Evolutionary conservation across 2,113 vertebrate species (phyloP).

Genomic region (Gobio gobio): DNA sequence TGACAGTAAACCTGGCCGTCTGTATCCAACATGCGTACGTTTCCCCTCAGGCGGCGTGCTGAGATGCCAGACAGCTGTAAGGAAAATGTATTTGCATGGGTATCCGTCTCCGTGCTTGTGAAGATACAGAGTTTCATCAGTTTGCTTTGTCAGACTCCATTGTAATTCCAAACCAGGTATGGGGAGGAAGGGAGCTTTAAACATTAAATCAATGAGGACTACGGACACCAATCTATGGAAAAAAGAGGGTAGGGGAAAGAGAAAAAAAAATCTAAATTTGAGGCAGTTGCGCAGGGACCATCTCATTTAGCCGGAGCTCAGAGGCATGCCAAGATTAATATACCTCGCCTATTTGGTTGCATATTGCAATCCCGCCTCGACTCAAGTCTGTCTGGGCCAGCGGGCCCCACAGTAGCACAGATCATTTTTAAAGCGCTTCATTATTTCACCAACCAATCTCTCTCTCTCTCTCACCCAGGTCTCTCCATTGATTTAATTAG

Average conservation of each 20-base stretch:
- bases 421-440: constrained; percentile 81
- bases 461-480: constrained; percentile 54
- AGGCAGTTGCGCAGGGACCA: constrained; percentile 37
- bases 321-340: constrained; percentile 52
- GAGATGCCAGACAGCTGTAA: constrained; percentile 18
- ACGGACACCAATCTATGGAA: constrained; percentile 10
- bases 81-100: neutral
- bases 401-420: constrained; percentile 70
- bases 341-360: constrained; percentile 42
- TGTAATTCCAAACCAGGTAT: constrained; percentile 26
- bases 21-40: constrained; percentile 15
- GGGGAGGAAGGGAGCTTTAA: constrained; percentile 26
- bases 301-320: constrained; percentile 50
- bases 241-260: neutral
- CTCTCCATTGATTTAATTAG: constrained; percentile 74
- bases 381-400: constrained; percentile 52
- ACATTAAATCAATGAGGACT: constrained; percentile 38
- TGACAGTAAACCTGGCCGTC: constrained; percentile 17
- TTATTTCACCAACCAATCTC: constrained; percentile 71
- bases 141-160: constrained; percentile 31
- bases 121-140: constrained; percentile 6
- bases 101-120: neutral
- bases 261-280: constrained; percentile 30
- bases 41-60: neutral
- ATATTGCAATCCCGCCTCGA: constrained; percentile 26